A percentile compares a stretch with the other conserved stretches of the same genome.
These are phyloP conservation scores for Tonatia bakeri DNA, from an alignment of 2,113 vertebrate genomes.

Conservation along the genomic window DNA sequence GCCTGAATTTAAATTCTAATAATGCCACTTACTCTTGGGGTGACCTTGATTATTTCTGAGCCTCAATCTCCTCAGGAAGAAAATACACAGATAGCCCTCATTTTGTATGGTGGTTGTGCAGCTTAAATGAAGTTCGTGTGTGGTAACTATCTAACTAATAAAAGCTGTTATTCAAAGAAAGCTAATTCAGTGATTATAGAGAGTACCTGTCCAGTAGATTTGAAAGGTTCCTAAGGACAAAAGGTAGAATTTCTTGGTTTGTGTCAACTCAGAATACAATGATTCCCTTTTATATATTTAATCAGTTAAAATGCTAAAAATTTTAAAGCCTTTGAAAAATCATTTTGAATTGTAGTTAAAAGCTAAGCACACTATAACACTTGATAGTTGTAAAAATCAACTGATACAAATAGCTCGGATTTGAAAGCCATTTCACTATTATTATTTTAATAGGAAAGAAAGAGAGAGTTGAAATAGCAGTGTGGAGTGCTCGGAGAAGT, in stretches of 20 bases:
- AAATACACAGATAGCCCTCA: background rate
- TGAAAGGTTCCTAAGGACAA: background rate
- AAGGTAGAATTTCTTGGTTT: background rate
- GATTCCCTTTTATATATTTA: background rate
- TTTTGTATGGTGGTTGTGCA: background rate
- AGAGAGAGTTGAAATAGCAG: background rate
- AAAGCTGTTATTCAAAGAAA: background rate
- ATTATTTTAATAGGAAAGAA: background rate
- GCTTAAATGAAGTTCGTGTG: background rate
- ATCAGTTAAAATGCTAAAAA: constrained; percentile 1
- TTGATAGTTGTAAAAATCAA: constrained; percentile 34
- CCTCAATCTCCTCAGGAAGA: background rate
- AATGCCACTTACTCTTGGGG: background rate
- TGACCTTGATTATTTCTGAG: constrained; percentile 12
- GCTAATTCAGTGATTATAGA: background rate
- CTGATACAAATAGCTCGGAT: background rate
- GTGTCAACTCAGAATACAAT: background rate
- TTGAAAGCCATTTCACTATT: background rate
- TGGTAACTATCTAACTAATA: background rate
- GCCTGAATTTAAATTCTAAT: background rate
- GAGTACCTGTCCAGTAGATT: background rate
- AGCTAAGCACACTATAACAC: background rate
- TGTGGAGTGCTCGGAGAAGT: background rate
- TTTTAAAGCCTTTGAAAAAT: background rate
- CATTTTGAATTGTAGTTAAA: background rate